phyloP scores from a whole-genome alignment of 2,888 invertebrate species.

The Caenorhabditis sinica region DNA sequence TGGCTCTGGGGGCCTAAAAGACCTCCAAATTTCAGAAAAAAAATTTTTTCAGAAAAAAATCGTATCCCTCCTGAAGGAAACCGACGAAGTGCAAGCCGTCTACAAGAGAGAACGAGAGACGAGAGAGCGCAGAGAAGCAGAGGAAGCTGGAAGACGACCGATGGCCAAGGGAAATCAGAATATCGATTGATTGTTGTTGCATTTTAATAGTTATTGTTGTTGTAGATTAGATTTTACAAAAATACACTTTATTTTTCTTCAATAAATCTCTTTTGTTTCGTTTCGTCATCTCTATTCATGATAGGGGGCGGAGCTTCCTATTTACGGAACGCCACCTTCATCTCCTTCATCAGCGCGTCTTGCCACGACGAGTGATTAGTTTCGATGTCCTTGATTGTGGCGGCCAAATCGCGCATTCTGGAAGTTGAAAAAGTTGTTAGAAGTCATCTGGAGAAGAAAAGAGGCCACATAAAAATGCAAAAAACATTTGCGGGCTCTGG shows the following conservation, averaged over 20 bases:
- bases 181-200: constrained; percentile 12
- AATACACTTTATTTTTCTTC: background rate
- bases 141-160: constrained; percentile 41
- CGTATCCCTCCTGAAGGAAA: constrained; percentile 75
- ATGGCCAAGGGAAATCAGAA: constrained; percentile 51
- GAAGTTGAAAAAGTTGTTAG: background rate
- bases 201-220: constrained; percentile 21
- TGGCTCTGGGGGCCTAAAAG: too few relatives aligned
- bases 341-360: constrained; percentile 32
- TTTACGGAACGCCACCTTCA: constrained; percentile 48
- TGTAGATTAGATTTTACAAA: background rate
- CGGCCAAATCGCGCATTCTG: constrained; percentile 44
- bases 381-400: constrained; percentile 30
- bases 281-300: too few relatives aligned
- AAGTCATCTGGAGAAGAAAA: too few relatives aligned
- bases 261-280: background rate
- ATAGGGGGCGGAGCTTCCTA: background rate
- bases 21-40: background rate
- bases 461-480: too few relatives aligned
- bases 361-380: constrained; percentile 47
- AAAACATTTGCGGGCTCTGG: too few relatives aligned
- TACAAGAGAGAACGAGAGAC: constrained; percentile 52
- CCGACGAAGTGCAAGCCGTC: constrained; percentile 72
- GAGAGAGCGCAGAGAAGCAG: constrained; percentile 53
- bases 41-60: constrained; percentile 74